phyloP scores from a whole-genome alignment of 2,113 vertebrate genomes.

The Mystacornis crossleyi region DNA sequence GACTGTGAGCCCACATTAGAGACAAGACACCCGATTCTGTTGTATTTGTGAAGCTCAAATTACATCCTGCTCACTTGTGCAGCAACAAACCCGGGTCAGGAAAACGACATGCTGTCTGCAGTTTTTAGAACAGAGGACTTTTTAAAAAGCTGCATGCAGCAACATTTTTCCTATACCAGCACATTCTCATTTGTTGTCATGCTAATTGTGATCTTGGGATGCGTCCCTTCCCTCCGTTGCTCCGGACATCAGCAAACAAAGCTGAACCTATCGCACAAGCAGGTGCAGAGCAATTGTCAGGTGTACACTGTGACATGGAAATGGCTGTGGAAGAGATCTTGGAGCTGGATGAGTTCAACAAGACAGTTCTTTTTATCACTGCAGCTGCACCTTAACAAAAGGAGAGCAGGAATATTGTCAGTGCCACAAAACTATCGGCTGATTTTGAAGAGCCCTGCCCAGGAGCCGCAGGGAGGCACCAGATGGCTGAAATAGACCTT shows the following conservation, averaged over 20 bases:
- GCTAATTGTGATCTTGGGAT: neutral
- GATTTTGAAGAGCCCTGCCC: neutral
- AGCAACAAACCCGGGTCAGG: neutral
- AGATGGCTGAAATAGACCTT: constrained; percentile 4
- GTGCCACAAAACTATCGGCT: neutral
- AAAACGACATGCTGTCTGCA: neutral
- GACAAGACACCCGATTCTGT: neutral
- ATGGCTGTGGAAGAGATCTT: neutral
- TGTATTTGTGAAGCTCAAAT: neutral
- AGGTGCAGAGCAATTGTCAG: neutral
- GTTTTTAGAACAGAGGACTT: constrained; percentile 28
- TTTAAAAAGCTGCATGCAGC: constrained; percentile 28
- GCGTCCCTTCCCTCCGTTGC: neutral
- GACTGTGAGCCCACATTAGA: neutral
- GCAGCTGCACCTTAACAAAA: neutral
- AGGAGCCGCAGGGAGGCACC: neutral
- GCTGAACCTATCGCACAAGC: rapidly evolving
- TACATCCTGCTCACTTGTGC: neutral
- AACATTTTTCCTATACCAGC: constrained; percentile 46
- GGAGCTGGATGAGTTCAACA: neutral
- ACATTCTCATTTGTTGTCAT: neutral
- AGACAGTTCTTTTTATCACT: neutral
- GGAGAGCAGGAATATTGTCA: neutral
- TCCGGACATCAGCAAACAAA: neutral
- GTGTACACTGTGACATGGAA: neutral